These are phyloP conservation scores for Idaea aversata DNA, from an alignment of 2,888 invertebrate genomes.

Conservation along the genomic window DNA sequence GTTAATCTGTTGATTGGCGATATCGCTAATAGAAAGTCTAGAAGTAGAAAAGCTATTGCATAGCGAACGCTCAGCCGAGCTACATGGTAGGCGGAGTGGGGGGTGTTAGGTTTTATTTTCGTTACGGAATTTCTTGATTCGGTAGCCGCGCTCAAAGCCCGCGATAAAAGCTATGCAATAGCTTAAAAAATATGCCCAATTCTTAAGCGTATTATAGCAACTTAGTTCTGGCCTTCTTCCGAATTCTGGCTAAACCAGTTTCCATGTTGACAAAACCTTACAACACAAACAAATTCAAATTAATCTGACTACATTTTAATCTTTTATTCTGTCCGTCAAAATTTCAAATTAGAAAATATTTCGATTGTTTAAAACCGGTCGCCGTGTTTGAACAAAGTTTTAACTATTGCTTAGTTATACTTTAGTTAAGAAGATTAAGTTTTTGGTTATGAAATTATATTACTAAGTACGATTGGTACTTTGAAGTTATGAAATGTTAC, in stretches of 20 bases:
- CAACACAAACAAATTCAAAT: slow-evolving; percentile 16
- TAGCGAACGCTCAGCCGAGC: no score
- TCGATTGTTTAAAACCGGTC: background rate
- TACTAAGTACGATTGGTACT: background rate
- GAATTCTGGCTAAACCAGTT: background rate
- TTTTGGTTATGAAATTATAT: background rate
- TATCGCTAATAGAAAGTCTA: no score
- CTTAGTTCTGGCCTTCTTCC: background rate
- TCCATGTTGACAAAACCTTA: slow-evolving; percentile 18
- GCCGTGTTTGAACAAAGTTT: background rate
- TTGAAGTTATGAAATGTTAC: background rate
- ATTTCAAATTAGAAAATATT: slow-evolving; percentile 1
- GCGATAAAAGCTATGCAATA: no score
- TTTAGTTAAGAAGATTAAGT: background rate
- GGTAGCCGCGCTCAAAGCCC: no score
- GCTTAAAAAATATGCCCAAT: background rate
- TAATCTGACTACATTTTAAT: slow-evolving; percentile 5
- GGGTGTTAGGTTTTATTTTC: no score
- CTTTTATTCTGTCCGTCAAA: slow-evolving; percentile 29
- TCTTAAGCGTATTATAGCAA: background rate
- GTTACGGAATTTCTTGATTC: no score
- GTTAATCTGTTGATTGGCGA: no score
- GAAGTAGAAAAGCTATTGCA: no score
- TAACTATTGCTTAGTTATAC: background rate
- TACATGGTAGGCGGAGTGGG: no score